Evolutionary conservation across 2,113 vertebrate genomes (phyloP).

Genomic region (Thunnus thynnus): DNA sequence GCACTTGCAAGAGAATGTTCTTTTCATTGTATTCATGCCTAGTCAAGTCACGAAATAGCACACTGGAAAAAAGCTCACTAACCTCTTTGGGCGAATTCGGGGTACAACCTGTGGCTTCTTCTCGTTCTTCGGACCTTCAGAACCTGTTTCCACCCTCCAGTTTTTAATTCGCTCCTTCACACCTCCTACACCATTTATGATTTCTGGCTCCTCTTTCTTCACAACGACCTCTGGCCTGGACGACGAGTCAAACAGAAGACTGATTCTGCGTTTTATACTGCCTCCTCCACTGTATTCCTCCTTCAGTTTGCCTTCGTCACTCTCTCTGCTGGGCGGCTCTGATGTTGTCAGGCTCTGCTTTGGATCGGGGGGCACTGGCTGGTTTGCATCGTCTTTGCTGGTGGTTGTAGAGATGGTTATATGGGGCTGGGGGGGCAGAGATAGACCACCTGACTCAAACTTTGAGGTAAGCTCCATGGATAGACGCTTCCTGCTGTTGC

Average conservation of each 20-base stretch:
- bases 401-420: conserved; percentile 3
- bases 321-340: conserved; percentile 31
- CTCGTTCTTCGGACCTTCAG: conserved; percentile 32
- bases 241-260: conserved; percentile 75
- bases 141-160: conserved; percentile 55
- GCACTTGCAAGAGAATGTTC: conserved; percentile 15
- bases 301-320: conserved; percentile 15
- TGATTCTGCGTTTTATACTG: conserved; percentile 82
- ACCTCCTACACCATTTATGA: conserved; percentile 38
- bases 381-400: conserved; percentile 23
- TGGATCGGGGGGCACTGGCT: conserved; percentile 1
- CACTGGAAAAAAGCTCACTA: conserved; percentile 28
- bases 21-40: conserved; percentile 30
- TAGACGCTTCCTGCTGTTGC: conserved; percentile 73
- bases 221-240: conserved; percentile 55
- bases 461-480: conserved; percentile 76
- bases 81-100: conserved; percentile 56
- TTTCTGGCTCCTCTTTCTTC: conserved; percentile 68
- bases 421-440: conserved; percentile 9
- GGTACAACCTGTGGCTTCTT: conserved; percentile 37
- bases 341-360: conserved; percentile 1
- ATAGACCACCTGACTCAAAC: conserved; percentile 68
- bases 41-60: conserved; percentile 11
- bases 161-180: conserved; percentile 81
- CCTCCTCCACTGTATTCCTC: conserved; percentile 50